Base-by-base conservation (phyloP, 2,888 invertebrate species). In the Dusona sp. region DNA sequence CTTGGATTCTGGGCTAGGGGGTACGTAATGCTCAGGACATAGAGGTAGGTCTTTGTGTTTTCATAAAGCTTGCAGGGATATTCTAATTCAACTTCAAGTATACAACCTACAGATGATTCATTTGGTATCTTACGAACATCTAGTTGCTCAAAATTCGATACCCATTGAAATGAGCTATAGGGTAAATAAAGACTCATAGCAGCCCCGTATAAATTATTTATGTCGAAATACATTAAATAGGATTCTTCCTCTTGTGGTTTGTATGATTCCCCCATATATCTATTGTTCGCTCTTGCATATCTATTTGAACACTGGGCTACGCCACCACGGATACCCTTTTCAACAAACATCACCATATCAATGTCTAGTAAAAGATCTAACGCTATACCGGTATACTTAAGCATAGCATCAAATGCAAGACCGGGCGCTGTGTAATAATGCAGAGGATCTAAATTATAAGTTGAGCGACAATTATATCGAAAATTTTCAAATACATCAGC, bases 171-270 rank as follows among this genome's bases (percentile, higher is more conserved):
- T 57, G 8, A 22, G 19, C 54, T 22, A n/a, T 57, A n/a, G 54
- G 8, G n/a, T 22, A n/a, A 22, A n/a, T 22, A n/a, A 2, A 38
- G 38, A 22, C 54, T 22, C 54, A 57, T 57, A 4, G 54, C 54
- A n/a, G 54, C 54, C 9, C n/a, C 54, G 2, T 57, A 57, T 22
- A 57, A n/a, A 57, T 57, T 57, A 57, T 57, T 57, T 4, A 57
- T n/a, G n/a, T 57, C 22, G 54, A 22, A 57, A 57, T 57, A 57
- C 54, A 57, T 57, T 57, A 57, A 57, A n/a, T 57, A n/a, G 3
- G n/a, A 57, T n/a, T 57, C 54, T 57, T 19, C 22, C n/a, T 57
- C 54, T 19, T 57, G 9, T 57, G 54, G 8, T n/a, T 57, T n/a
- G 22, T n/a, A 57, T 3, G n/a, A 19, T 22, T 16, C n/a, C 9